phyloP scores from a whole-genome alignment of 2,888 invertebrate genomes.

The Pachliopta kotzebuea region DNA sequence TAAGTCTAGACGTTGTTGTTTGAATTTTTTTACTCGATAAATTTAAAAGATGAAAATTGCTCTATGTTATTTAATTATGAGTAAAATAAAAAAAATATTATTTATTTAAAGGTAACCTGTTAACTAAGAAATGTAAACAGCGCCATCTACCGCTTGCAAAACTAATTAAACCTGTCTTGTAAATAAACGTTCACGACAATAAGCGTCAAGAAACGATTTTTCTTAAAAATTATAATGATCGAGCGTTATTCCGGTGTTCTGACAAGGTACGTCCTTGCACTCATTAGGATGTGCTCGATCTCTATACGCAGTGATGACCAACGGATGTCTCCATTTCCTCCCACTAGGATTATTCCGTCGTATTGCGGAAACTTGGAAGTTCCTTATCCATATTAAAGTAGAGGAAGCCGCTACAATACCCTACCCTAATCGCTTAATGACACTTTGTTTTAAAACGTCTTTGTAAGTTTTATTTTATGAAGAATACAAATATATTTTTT shows the following conservation, averaged over 20 bases:
- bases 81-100: too few species aligned
- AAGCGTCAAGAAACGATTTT: constrained; percentile 30
- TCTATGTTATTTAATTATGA: too few species aligned
- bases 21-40: too few species aligned
- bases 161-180: constrained; percentile 13
- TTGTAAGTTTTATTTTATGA: neutral
- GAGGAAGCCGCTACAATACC: constrained; percentile 37
- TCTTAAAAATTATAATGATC: constrained; percentile 35
- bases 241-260: constrained; percentile 39
- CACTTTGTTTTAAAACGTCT: neutral
- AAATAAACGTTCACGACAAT: constrained; percentile 3
- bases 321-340: constrained; percentile 62
- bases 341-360: constrained; percentile 46
- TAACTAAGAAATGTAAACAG: neutral
- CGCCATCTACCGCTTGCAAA: constrained; percentile 21
- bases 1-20: too few species aligned
- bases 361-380: constrained; percentile 61
- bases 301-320: constrained; percentile 50
- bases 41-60: too few species aligned
- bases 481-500: too few species aligned
- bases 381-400: constrained; percentile 39
- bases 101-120: too few species aligned
- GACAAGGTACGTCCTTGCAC: constrained; percentile 55
- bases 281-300: constrained; percentile 67
- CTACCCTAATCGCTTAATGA: neutral